Conservation (phyloP, 2,888 invertebrate genomes). For the Phorcus lineatus region DNA sequence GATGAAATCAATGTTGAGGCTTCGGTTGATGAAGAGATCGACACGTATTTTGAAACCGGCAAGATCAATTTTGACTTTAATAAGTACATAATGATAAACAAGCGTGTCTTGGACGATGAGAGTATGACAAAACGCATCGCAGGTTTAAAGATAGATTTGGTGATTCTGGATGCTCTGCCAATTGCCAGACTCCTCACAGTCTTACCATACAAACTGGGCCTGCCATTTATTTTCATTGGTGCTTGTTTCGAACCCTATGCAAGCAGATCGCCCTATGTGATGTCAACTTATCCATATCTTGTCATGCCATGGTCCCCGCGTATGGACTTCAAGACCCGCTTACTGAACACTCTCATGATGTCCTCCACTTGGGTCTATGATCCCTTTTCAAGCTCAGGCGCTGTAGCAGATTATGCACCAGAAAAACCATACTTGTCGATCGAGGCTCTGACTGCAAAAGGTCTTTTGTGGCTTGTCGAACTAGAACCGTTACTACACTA, state of each 20-base stretch:
- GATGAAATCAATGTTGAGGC: background rate
- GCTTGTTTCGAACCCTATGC: background rate
- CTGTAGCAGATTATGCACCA: conserved; percentile 40
- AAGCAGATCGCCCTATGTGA: background rate
- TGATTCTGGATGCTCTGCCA: conserved; percentile 29
- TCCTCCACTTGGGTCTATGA: conserved; percentile 16
- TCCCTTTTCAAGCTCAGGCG: conserved; percentile 29
- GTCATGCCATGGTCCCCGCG: background rate
- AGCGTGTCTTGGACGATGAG: background rate
- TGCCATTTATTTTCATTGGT: conserved; percentile 35
- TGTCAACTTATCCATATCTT: background rate
- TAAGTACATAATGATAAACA: no score
- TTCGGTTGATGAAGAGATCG: background rate
- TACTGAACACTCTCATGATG: background rate
- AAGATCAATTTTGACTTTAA: background rate
- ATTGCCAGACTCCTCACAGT: conserved; percentile 15
- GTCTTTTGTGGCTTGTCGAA: conserved; percentile 43
- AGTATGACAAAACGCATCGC: background rate
- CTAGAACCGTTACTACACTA: conserved; percentile 45
- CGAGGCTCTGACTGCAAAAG: conserved; percentile 27
- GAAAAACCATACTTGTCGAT: conserved; percentile 35
- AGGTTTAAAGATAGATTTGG: conserved; percentile 34
- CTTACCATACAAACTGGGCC: conserved; percentile 32
- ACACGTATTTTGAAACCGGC: background rate
- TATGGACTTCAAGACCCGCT: conserved; percentile 26